Base-by-base conservation (phyloP, 2,113 vertebrate species). In the Pardalotus punctatus region DNA sequence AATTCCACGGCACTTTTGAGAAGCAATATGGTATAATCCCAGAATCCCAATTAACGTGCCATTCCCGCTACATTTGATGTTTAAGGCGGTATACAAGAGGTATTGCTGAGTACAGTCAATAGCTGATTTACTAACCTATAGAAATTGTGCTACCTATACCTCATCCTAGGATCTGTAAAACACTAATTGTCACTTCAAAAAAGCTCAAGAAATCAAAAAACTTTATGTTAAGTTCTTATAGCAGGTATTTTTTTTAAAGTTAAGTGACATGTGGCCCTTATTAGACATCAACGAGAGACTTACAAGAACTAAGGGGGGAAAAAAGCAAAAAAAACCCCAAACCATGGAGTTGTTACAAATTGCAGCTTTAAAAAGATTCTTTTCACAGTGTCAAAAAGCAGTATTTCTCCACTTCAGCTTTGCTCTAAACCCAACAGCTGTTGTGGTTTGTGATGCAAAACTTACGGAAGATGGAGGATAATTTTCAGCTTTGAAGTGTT, bases 311-410 rank as follows among this genome's bases (percentile, higher is more conserved):
- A 73, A 81, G 4, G 28, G 13, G 13, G 10, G 4, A 16, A 35
- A 57, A 69, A n/a, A 9, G 8, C 51, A 35, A n/a, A 14, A 56
- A 69, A 35, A 78, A 40, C 38, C 38, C 38, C 38, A 40, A 51
- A 43, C 14, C 11, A 28, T 24, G 64, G 62, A 86, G 76, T 73
- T 86, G 43, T 82, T 93, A 62, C 7, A 70, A 42, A 69, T 58
- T 82, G 81, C 96, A 97, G 93, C 92, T 94, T 93, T 74, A 86
- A 83, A 90, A 96, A 86, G 42, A 80, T 88, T 88, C 13, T 92
- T 93, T 96, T 97, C 96, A 97, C 93, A 97, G 94, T 97, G 96
- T 96, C 80, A 93, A 83, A 96, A 93, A 93, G 77, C 85, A 93
- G 65, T 93, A 74, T 74, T 88, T 60, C 69, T 90, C 69, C 82